Evolutionary conservation across 2,888 invertebrate genomes (phyloP).

Genomic region (Stenodera caucasica): DNA sequence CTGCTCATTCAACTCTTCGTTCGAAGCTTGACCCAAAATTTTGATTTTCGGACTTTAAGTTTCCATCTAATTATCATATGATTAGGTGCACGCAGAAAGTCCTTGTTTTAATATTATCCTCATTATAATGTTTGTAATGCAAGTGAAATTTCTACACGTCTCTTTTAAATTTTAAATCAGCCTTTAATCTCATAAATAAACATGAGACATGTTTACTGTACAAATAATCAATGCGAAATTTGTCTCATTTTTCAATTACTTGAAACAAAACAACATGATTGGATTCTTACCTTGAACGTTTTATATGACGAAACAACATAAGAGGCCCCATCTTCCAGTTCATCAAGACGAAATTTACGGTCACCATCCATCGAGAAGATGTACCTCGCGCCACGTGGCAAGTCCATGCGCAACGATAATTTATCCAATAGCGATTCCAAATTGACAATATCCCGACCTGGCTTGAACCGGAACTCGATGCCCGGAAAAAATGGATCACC

Average conservation of each 20-base stretch:
- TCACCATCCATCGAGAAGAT: conserved; percentile 92
- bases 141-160: conserved; percentile 7
- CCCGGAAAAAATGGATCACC: conserved; percentile 92
- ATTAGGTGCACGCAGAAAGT: background rate
- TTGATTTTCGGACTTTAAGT: no score
- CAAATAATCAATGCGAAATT: conserved; percentile 9
- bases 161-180: conserved; percentile 12
- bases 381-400: conserved; percentile 86
- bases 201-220: background rate
- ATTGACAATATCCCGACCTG: conserved; percentile 83
- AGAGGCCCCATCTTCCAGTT: conserved; percentile 86
- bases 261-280: conserved; percentile 13
- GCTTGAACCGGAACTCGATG: conserved; percentile 84
- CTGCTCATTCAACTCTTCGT: conserved; percentile 1
- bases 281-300: conserved; percentile 81
- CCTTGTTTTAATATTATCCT: background rate
- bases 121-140: background rate
- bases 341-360: conserved; percentile 79
- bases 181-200: background rate
- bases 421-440: conserved; percentile 85
- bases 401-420: conserved; percentile 82
- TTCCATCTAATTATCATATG: background rate
- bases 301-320: conserved; percentile 93
- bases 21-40: no score
- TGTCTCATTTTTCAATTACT: background rate